Evolutionary conservation across 23 tunicate species (phyloP).

Genomic region (Trididemnum nubilum): DNA sequence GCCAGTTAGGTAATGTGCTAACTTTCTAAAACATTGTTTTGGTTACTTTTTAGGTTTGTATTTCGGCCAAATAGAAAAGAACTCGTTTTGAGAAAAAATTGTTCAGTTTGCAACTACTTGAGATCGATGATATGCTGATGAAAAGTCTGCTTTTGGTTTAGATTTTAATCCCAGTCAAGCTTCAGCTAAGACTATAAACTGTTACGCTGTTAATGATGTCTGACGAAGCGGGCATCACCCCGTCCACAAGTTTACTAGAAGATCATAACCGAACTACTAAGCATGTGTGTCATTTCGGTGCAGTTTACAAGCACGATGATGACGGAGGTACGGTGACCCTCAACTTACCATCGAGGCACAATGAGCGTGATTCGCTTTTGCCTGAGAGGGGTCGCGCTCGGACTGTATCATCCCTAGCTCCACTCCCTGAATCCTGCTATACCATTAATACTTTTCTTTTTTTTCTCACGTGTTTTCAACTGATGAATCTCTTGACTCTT

Average conservation of each 20-base stretch:
- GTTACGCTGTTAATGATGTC: no score
- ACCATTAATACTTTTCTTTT: conserved; percentile 74
- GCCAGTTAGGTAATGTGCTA: no score
- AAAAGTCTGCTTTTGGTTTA: no score
- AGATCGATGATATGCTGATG: no score
- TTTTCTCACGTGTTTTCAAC: conserved; percentile 77
- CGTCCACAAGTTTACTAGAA: conserved; percentile 4
- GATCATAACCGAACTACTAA: not conserved
- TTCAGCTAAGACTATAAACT: no score
- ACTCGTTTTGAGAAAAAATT: no score
- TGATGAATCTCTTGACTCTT: conserved; percentile 66
- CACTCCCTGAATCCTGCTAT: conserved; percentile 77
- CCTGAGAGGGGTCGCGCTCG: conserved; percentile 36
- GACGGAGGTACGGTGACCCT: conserved; percentile 31
- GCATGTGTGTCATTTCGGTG: conserved; percentile 9
- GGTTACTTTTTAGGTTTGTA: no score
- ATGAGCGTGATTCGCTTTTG: not conserved
- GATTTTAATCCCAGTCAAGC: no score
- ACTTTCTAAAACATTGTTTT: no score
- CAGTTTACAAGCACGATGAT: conserved; percentile 19
- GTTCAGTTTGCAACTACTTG: no score
- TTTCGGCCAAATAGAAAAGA: no score
- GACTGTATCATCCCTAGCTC: conserved; percentile 65
- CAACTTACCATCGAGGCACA: not conserved
- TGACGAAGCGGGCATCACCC: not conserved